Conservation (phyloP, 1,140 invertebrate genomes). For the Caenorhabditis latens region DNA sequence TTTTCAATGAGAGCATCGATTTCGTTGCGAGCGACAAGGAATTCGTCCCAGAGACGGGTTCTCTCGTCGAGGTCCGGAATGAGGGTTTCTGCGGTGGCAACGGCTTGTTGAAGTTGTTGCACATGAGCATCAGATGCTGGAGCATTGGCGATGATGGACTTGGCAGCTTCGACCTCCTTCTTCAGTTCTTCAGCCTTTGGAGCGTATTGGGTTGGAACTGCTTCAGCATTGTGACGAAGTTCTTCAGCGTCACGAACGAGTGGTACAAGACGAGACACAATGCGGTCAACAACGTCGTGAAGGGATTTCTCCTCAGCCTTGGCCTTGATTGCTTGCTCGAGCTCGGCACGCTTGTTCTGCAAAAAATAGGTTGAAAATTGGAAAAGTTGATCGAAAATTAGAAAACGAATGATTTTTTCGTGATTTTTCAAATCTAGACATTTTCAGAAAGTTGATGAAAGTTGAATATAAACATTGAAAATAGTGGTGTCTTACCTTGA, state of each 20-base stretch:
- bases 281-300: conserved; percentile 36
- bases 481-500: background rate
- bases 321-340: conserved; percentile 35
- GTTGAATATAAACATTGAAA: background rate
- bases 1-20: conserved; percentile 58
- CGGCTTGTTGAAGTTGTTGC: conserved; percentile 49
- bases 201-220: conserved; percentile 50
- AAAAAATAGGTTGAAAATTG: conserved; percentile 12
- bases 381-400: no score
- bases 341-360: conserved; percentile 50
- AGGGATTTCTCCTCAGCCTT: conserved; percentile 53
- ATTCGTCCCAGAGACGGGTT: conserved; percentile 64
- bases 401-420: background rate
- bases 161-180: conserved; percentile 48
- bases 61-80: conserved; percentile 51
- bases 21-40: conserved; percentile 63
- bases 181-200: conserved; percentile 46
- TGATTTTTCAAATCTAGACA: background rate
- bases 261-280: conserved; percentile 35
- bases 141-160: conserved; percentile 51
- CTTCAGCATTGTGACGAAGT: conserved; percentile 39
- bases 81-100: conserved; percentile 61
- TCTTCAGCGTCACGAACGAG: conserved; percentile 45
- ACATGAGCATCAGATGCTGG: conserved; percentile 56
- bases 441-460: background rate